Percentiles rank a stretch among this genome's conserved stretches.
Conservation (phyloP, 2,113 vertebrate species). For the Chaenocephalus aceratus region DNA sequence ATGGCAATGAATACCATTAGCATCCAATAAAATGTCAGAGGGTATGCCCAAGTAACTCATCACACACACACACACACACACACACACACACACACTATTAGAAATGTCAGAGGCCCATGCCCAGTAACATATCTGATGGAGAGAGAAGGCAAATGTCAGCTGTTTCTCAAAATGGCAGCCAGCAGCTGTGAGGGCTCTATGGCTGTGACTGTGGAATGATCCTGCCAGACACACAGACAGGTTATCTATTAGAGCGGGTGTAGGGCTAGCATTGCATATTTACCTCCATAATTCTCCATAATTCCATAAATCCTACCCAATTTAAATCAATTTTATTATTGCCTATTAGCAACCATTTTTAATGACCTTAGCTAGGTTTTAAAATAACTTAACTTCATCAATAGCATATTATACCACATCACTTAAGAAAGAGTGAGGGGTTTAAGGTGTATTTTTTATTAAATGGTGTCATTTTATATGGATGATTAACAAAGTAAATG, state of each 20-base stretch:
- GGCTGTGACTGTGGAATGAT: constrained; percentile 45
- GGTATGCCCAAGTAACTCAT: constrained; percentile 72
- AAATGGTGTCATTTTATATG: not conserved
- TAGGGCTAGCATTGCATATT: constrained; percentile 11
- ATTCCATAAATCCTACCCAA: too few species aligned
- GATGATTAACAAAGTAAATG: not conserved
- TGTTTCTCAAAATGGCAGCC: constrained; percentile 81
- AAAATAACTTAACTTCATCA: not conserved
- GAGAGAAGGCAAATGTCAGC: constrained; percentile 81
- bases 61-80: constrained; percentile 58
- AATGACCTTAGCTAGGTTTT: constrained; percentile 1
- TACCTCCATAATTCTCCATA: constrained; percentile 4
- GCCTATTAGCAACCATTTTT: not conserved
- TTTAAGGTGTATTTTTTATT: not conserved
- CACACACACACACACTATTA: constrained; percentile 53
- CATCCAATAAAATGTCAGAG: constrained; percentile 81
- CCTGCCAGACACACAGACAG: constrained; percentile 41
- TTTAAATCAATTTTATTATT: not conserved
- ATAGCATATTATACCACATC: not conserved
- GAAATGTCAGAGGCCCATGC: constrained; percentile 80
- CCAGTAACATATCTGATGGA: constrained; percentile 80
- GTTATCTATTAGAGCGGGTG: constrained; percentile 14
- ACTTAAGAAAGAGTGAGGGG: not conserved
- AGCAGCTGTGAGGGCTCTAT: constrained; percentile 62
- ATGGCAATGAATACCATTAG: constrained; percentile 77